A percentile compares a stretch with the other conserved stretches of the same genome.
phyloP scores from a whole-genome alignment of 2,113 vertebrate species.

The Symphodus melops region DNA sequence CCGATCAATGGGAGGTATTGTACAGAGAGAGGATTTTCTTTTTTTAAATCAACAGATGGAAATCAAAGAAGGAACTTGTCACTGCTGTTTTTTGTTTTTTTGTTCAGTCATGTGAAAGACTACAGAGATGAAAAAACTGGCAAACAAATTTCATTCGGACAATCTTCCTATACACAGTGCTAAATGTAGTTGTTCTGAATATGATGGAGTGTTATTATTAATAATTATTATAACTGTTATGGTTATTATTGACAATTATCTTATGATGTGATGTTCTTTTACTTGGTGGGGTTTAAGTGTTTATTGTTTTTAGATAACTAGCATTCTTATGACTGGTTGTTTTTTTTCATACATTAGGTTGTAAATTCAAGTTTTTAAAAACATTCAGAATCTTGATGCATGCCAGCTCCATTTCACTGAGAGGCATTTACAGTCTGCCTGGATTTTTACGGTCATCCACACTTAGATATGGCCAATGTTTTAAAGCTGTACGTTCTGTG shows the following conservation, averaged over 20 bases:
- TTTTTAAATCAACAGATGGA: conserved; percentile 14
- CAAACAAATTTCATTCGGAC: conserved; percentile 76
- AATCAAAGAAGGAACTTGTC: conserved; percentile 29
- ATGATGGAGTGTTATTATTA: conserved; percentile 87
- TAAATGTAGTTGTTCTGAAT: conserved; percentile 87
- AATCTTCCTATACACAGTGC: conserved; percentile 87
- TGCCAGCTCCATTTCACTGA: conserved; percentile 75
- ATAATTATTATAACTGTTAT: conserved; percentile 86
- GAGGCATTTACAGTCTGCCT: conserved; percentile 74
- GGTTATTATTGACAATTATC: conserved; percentile 86
- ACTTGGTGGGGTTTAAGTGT: conserved; percentile 85
- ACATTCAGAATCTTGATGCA: conserved; percentile 74
- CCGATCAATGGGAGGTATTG: conserved; percentile 50
- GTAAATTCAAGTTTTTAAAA: conserved; percentile 67
- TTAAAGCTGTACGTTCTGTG: conserved; percentile 72
- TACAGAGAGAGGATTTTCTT: conserved; percentile 37
- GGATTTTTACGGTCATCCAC: conserved; percentile 61
- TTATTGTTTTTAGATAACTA: conserved; percentile 85
- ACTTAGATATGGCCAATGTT: conserved; percentile 57
- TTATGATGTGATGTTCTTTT: conserved; percentile 86
- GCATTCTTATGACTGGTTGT: conserved; percentile 79
- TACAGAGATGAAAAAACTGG: conserved; percentile 45
- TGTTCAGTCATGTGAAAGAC: conserved; percentile 58
- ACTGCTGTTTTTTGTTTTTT: conserved; percentile 28
- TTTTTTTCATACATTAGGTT: conserved; percentile 75